phyloP scores from a whole-genome alignment of 2,113 vertebrate species.

The Dromaius novaehollandiae region DNA sequence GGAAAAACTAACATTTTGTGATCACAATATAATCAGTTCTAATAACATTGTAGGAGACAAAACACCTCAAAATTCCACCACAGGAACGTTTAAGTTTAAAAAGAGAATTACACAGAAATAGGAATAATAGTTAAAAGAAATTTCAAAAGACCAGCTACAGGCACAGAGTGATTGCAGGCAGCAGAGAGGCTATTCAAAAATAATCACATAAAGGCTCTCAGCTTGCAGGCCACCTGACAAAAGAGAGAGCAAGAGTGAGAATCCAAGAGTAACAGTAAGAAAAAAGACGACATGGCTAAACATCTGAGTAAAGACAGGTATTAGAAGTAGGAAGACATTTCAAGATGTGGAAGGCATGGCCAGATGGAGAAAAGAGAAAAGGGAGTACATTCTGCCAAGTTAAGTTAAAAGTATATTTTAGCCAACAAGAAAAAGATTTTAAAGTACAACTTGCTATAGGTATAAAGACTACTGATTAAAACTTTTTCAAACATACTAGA shows the following conservation, averaged over 20 bases:
- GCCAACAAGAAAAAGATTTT: neutral
- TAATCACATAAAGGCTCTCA: neutral
- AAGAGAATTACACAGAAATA: neutral
- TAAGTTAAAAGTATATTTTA: neutral
- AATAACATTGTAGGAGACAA: neutral
- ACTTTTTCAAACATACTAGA: neutral
- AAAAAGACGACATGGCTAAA: neutral
- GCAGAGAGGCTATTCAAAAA: neutral
- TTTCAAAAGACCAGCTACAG: neutral
- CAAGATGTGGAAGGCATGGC: neutral
- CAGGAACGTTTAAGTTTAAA: neutral
- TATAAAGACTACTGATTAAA: neutral
- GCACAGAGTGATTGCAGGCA: neutral
- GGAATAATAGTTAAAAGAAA: neutral
- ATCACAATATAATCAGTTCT: neutral
- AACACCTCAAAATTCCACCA: neutral
- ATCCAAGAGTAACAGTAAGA: neutral
- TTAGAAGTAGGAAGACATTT: neutral
- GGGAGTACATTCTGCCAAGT: neutral
- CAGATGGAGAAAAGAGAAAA: neutral
- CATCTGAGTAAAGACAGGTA: neutral
- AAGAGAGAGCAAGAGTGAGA: neutral
- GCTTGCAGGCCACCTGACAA: neutral
- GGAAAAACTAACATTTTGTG: neutral
- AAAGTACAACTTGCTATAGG: neutral